Base-by-base conservation (phyloP, 2,113 vertebrate genomes). In the Hystrix cristata region DNA sequence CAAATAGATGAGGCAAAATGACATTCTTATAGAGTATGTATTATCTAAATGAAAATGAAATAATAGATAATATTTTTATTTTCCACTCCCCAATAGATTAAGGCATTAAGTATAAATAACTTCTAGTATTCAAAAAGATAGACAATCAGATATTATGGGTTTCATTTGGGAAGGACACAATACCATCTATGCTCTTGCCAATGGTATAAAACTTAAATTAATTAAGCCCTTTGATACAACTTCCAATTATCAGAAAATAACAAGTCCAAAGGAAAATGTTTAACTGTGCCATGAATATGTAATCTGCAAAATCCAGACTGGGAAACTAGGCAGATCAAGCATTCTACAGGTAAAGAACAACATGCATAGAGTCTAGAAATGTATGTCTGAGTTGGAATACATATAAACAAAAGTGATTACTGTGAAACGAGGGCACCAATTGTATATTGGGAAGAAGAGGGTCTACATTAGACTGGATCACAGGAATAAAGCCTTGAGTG, bases 401-500 rank as follows among this genome's bases (percentile, higher is more conserved):
- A 4, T 6, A 51, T 2, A 76, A 5, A 59, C 0, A 2, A n/a
- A 59, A 90, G 4, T 9, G 0, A 53, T 25, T 67, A 48, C 11
- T 83, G 2, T 18, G 59, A 78, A 89, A 84, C 6, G 2, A 90
- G 38, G 16, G 19, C 18, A 48, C 53, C 29, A 5, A 27, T 72
- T 76, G 60, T 18, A 0, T 29, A 38, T 9, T 1, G 1, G 14
- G 19, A 53, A 12, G 7, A 18, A n/a, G 29, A 72, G 0, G 0
- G 25, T 89, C 34, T 80, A 78, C 71, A n/a, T 14, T 80, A 80
- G 38, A 1, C 31, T 46, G 13, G 7, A 1, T 27, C 10, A 81
- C 16, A 87, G 65, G 21, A 81, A n/a, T 57, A 12, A 15, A 13
- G 4, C 6, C n/a, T 27, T 16, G 21, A 76, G 12, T 69, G 8